Percentiles rank a stretch among this genome's conserved stretches.
Evolutionary conservation across 2,113 vertebrate species (phyloP).

Genomic region (Gasterosteus nipponicus): DNA sequence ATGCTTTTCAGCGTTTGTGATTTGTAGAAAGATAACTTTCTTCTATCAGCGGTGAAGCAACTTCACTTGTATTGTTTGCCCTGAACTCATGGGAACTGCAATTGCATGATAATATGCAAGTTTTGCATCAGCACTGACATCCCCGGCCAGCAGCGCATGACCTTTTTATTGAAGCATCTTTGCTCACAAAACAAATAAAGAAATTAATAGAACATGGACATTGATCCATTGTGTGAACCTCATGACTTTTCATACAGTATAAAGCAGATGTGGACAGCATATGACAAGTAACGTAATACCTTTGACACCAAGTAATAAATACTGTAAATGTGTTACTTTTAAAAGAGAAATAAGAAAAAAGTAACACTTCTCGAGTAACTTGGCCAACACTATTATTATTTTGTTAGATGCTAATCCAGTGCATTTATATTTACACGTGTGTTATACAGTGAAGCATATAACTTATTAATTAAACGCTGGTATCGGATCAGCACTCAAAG

Average conservation of each 20-base stretch:
- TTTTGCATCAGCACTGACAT: slow-evolving; percentile 68
- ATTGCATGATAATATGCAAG: slow-evolving; percentile 57
- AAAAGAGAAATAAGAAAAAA: too few relatives aligned
- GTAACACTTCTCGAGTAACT: too few relatives aligned
- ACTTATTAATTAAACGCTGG: background rate
- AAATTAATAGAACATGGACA: background rate
- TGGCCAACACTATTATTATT: background rate
- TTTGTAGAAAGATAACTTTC: slow-evolving; percentile 20
- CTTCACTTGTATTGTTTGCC: slow-evolving; percentile 16
- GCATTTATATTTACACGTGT: background rate
- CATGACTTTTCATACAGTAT: background rate
- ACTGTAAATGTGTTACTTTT: too few relatives aligned
- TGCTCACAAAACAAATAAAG: slow-evolving; percentile 42
- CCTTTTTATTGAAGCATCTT: slow-evolving; percentile 51
- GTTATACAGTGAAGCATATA: background rate
- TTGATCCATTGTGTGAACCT: slow-evolving; percentile 11
- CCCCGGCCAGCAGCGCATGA: slow-evolving; percentile 42
- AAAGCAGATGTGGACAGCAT: background rate
- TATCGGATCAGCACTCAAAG: background rate
- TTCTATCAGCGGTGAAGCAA: background rate
- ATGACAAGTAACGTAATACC: background rate
- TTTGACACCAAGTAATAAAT: background rate
- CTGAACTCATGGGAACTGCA: slow-evolving; percentile 25
- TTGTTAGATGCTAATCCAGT: background rate
- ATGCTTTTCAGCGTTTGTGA: slow-evolving; percentile 19